A percentile compares a stretch with the other conserved stretches of the same genome.
Conservation (phyloP, 2,888 invertebrate genomes). For the Lasius fuliginosus region DNA sequence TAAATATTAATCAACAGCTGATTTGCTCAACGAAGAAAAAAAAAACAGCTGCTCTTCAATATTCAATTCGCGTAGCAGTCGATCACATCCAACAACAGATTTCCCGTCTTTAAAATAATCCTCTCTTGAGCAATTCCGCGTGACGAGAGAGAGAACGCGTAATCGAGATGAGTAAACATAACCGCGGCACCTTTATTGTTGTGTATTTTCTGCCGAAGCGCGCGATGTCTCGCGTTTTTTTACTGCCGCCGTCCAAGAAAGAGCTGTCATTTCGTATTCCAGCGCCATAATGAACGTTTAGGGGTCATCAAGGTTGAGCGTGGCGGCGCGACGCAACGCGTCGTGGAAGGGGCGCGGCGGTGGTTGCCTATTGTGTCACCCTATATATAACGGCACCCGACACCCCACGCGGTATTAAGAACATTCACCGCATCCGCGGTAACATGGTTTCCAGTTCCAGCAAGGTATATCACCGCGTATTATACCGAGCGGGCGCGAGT, state of each 20-base stretch:
- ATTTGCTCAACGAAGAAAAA: not conserved
- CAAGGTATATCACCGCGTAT: slow-evolving; percentile 80
- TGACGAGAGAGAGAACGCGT: not conserved
- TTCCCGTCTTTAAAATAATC: slow-evolving; percentile 9
- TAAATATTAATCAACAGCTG: not conserved
- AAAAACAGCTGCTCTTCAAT: not conserved
- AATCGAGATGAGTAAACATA: slow-evolving; percentile 52
- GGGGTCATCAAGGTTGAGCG: slow-evolving; percentile 81
- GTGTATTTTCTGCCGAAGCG: slow-evolving; percentile 15
- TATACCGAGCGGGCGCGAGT: slow-evolving; percentile 11
- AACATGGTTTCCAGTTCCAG: slow-evolving; percentile 85
- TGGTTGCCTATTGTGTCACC: slow-evolving; percentile 83
- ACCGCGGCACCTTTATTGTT: slow-evolving; percentile 24
- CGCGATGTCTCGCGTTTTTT: not conserved
- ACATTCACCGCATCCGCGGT: slow-evolving; percentile 86
- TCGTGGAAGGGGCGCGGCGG: slow-evolving; percentile 75
- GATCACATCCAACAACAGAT: not conserved
- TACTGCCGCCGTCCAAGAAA: not conserved
- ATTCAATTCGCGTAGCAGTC: not conserved
- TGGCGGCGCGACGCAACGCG: slow-evolving; percentile 49
- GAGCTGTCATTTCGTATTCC: slow-evolving; percentile 31
- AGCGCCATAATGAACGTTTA: slow-evolving; percentile 69
- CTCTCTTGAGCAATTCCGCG: slow-evolving; percentile 16
- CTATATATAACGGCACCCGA: slow-evolving; percentile 84
- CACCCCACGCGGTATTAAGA: slow-evolving; percentile 84